Percentiles rank a stretch among this genome's conserved stretches.
Evolutionary conservation across 2,113 vertebrate species (phyloP).

Genomic region (Sturnira hondurensis): DNA sequence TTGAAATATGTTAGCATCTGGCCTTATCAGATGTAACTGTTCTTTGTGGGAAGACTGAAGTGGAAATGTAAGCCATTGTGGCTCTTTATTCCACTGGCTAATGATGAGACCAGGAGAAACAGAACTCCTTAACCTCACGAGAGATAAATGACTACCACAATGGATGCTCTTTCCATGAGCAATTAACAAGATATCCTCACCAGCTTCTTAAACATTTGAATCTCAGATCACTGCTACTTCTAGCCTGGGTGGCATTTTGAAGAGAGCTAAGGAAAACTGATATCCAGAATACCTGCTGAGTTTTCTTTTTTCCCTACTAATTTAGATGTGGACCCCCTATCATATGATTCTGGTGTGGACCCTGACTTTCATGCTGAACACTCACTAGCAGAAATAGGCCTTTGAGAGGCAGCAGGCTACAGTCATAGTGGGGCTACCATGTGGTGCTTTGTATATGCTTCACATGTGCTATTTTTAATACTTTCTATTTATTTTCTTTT

Average conservation of each 20-base stretch:
- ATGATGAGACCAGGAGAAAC: neutral
- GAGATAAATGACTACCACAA: neutral
- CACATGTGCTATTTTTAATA: neutral
- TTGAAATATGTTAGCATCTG: slow-evolving; percentile 33
- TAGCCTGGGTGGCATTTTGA: neutral
- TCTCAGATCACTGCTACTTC: neutral
- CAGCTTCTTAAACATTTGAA: neutral
- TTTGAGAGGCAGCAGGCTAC: neutral
- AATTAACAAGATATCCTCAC: neutral
- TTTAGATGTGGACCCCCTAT: fast-evolving
- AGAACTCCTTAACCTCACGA: neutral
- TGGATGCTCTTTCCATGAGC: neutral
- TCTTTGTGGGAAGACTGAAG: neutral
- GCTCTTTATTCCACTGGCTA: neutral
- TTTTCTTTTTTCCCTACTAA: neutral
- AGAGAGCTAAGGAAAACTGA: neutral
- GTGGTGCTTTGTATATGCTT: neutral
- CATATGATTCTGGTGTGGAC: neutral
- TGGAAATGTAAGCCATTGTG: neutral
- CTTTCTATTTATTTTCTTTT: too few species aligned
- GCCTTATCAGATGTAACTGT: slow-evolving; percentile 37
- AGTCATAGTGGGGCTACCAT: fast-evolving
- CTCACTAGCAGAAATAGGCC: neutral
- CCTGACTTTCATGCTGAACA: neutral
- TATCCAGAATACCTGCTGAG: neutral